These are phyloP conservation scores for Apantesis nais DNA, from an alignment of 2,888 invertebrate species.

Conservation along the genomic window DNA sequence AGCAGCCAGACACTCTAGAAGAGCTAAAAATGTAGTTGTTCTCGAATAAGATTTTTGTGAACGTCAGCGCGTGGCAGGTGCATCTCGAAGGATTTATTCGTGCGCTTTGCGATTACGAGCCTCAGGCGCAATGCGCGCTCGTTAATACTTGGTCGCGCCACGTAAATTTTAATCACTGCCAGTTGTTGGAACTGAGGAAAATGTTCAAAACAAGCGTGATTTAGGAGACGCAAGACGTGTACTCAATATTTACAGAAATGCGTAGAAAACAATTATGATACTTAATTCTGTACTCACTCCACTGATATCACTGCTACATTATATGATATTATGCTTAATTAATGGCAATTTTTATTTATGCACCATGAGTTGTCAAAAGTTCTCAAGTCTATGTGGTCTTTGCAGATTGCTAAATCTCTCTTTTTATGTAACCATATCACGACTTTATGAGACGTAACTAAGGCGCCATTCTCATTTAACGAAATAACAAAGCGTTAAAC, in stretches of 20 bases:
- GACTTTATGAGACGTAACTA: constrained; percentile 13
- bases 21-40: constrained; percentile 48
- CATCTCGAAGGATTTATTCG: constrained; percentile 82
- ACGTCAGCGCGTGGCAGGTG: constrained; percentile 71
- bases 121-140: constrained; percentile 76
- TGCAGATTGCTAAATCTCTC: constrained; percentile 36
- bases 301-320: constrained; percentile 11
- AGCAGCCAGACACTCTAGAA: constrained; percentile 38
- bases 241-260: constrained; percentile 60
- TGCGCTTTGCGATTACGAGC: constrained; percentile 72
- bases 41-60: constrained; percentile 38
- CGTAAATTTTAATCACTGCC: constrained; percentile 85
- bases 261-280: constrained; percentile 38
- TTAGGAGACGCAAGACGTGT: constrained; percentile 72
- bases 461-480: constrained; percentile 17
- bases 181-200: constrained; percentile 80
- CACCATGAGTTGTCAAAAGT: constrained; percentile 23
- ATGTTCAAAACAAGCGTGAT: constrained; percentile 81
- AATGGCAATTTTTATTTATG: constrained; percentile 22
- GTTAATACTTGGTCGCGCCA: constrained; percentile 83
- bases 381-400: constrained; percentile 34
- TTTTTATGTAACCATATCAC: constrained; percentile 41
- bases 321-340: constrained; percentile 17
- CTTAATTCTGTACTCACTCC: neutral
- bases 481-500: constrained; percentile 12